phyloP scores from a whole-genome alignment of 2,113 vertebrate species.

The Gallinago jamesoni region DNA sequence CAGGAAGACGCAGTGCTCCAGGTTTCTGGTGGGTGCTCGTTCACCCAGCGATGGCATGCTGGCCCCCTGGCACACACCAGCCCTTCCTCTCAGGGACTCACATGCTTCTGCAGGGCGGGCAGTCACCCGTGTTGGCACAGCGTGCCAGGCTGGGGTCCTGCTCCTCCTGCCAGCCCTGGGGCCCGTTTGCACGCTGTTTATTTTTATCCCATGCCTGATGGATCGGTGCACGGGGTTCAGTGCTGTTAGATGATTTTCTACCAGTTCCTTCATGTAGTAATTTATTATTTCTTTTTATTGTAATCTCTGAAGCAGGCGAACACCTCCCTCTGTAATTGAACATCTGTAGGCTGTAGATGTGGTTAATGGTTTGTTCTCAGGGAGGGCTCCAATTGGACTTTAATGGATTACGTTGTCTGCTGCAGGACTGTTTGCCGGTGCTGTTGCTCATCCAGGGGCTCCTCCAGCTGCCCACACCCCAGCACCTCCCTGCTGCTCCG shows the following conservation, averaged over 20 bases:
- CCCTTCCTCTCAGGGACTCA: accelerated
- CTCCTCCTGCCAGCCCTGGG: background rate
- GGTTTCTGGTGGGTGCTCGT: accelerated
- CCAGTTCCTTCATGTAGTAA: background rate
- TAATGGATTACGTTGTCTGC: background rate
- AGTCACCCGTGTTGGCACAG: accelerated
- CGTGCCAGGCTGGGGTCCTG: background rate
- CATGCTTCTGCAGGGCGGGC: accelerated
- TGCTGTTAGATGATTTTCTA: background rate
- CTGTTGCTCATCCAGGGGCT: accelerated
- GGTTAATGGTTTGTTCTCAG: background rate
- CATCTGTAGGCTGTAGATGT: background rate
- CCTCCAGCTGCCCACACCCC: background rate
- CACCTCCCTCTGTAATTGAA: background rate
- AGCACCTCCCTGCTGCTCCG: accelerated
- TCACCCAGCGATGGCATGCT: accelerated
- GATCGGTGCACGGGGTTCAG: accelerated
- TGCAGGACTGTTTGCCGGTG: background rate
- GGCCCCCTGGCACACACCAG: background rate
- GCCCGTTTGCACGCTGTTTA: background rate
- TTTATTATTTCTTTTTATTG: background rate
- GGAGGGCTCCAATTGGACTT: background rate
- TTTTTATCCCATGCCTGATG: background rate
- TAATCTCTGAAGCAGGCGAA: background rate
- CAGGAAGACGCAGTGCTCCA: background rate